A percentile compares a stretch with the other conserved stretches of the same genome.
Conservation (phyloP, 2,113 vertebrate genomes). For the Boulengeromyrus knoepffleri region DNA sequence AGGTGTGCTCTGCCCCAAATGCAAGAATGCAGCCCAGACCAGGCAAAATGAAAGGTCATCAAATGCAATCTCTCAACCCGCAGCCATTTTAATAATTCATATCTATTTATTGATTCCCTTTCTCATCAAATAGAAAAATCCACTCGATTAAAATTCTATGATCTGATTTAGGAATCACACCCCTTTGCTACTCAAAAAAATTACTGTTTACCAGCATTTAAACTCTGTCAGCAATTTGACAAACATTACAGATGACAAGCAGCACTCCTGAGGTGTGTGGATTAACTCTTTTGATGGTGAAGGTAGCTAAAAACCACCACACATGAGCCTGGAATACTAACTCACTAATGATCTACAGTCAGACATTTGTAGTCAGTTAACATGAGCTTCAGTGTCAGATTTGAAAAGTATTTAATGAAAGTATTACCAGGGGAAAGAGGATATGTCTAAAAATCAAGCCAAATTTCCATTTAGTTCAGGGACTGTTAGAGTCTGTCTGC, state of each 20-base stretch:
- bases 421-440: not conserved
- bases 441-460: not conserved
- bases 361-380: not conserved
- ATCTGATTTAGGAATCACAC: conserved; percentile 25
- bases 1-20: not conserved
- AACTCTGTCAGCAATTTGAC: conserved; percentile 15
- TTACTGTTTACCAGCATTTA: conserved; percentile 25
- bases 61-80: conserved; percentile 34
- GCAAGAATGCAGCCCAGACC: not conserved
- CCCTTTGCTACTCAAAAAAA: conserved; percentile 26
- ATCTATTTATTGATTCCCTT: conserved; percentile 36
- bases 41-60: conserved; percentile 30
- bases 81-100: conserved; percentile 36
- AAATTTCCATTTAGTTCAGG: not conserved
- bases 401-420: not conserved
- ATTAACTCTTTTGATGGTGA: not conserved
- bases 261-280: not conserved
- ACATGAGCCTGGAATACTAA: not conserved
- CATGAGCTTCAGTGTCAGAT: not conserved
- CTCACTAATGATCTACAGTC: not conserved
- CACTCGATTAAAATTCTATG: conserved; percentile 25
- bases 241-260: not conserved
- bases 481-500: not conserved
- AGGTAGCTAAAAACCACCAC: not conserved
- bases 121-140: conserved; percentile 34